These are phyloP conservation scores for Acholoe squamosa DNA, from an alignment of 2,888 invertebrate genomes.

Conservation along the genomic window DNA sequence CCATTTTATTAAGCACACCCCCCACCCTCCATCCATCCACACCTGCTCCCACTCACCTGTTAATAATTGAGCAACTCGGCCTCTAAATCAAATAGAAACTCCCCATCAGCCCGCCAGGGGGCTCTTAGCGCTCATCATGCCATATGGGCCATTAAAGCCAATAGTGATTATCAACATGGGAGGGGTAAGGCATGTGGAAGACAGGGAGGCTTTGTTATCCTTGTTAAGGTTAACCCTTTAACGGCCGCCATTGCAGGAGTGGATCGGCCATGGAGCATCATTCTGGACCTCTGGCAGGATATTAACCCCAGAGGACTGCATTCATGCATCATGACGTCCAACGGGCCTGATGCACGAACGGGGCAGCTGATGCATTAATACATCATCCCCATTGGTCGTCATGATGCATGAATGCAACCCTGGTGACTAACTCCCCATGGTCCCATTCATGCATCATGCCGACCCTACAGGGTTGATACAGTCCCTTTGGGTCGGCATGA, in stretches of 20 bases:
- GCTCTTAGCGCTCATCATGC: neutral
- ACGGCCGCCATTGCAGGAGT: neutral
- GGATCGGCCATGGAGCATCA: neutral
- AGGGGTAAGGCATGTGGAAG: neutral
- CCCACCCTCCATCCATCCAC: neutral
- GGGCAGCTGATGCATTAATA: neutral
- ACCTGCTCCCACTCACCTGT: slow-evolving; percentile 2
- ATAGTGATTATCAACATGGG: neutral
- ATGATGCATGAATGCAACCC: too few species aligned
- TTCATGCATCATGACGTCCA: neutral
- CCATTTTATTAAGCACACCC: neutral
- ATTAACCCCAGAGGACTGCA: neutral
- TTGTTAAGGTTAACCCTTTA: neutral
- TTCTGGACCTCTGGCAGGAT: neutral
- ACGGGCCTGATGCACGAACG: neutral
- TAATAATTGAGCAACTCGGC: slow-evolving; percentile 47
- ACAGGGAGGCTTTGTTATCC: neutral
- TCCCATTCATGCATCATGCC: too few species aligned
- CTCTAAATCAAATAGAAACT: neutral
- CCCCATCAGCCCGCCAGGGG: neutral
- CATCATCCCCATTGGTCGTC: too few species aligned
- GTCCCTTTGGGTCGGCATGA: too few species aligned
- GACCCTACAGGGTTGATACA: too few species aligned
- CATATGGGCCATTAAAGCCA: neutral
- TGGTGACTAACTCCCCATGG: too few species aligned